These are phyloP conservation scores for Aplysina aerophoba DNA, from an alignment of 37 sponge, comb jelly and placozoan genomes.

Conservation along the genomic window DNA sequence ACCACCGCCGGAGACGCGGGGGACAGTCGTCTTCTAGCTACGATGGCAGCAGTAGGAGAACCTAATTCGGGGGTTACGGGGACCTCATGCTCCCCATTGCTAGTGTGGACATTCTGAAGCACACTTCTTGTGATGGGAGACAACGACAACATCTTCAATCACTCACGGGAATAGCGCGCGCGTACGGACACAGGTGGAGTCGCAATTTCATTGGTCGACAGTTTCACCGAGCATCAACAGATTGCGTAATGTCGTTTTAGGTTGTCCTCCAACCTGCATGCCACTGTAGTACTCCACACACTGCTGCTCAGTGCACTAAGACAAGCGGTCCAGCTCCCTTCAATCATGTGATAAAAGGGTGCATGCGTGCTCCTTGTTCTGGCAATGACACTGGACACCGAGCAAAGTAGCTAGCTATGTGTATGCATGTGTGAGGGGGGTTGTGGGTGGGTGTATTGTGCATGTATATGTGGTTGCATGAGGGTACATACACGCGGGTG, in stretches of 20 bases:
- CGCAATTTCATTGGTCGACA: neutral
- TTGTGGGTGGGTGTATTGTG: slow-evolving; percentile 12
- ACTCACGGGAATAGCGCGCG: neutral
- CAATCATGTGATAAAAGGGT: no score
- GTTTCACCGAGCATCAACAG: no score
- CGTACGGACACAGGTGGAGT: neutral
- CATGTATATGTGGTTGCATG: slow-evolving; percentile 10
- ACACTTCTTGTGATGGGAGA: neutral
- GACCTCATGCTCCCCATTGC: slow-evolving; percentile 5
- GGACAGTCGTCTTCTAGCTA: no score
- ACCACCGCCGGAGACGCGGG: no score
- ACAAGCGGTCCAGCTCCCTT: no score
- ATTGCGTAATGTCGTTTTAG: no score
- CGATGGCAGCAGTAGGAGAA: neutral
- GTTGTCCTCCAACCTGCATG: no score
- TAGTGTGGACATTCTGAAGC: neutral
- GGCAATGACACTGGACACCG: neutral
- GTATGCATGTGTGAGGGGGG: neutral
- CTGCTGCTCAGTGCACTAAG: no score
- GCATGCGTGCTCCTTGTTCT: neutral
- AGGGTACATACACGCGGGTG: neutral
- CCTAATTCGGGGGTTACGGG: slow-evolving; percentile 15
- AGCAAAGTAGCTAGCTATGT: no score
- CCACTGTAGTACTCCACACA: no score
- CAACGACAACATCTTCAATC: neutral